Base-by-base conservation (phyloP, 2,888 invertebrate genomes). In the Eubasilissa splendida region DNA sequence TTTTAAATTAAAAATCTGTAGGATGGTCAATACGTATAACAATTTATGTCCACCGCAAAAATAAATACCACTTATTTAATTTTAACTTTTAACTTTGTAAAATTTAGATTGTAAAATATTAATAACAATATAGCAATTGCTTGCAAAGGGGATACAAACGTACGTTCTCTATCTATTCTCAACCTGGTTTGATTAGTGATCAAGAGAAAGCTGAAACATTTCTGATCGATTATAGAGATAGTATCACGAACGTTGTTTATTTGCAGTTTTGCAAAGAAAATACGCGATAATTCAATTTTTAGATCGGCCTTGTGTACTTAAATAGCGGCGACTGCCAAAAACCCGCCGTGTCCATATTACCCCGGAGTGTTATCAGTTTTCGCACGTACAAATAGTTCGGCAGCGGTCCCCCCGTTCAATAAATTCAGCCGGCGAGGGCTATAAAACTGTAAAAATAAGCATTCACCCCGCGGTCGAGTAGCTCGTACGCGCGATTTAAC, bases 361-460 rank as follows among this genome's bases (percentile, higher is more conserved):
- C 22, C 42, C 66, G 70, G 58, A 70, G 52, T 73, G 78, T 83
- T 83, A 77, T 80, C 78, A 83, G 81, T 82, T 83, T 79, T 60
- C 79, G 70, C 80, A 83, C 82, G 83, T 83, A 80, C 77, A 65
- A 77, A 82, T 83, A 82, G 83, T 83, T 82, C 71, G 53, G 68
- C 52, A 70, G 54, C 22, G 65, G 50, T 22, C 53, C 11, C 74
- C 63, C 54, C 65, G 79, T 77, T 60, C 82, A 82, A 82, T 82
- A 82, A 82, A 82, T 82, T 80, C 77, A 65, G 73, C 12, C 59
- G 65, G 76, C 56, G 58, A 42, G 12, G 31, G 70, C 81, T 65
- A 81, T 78, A 81, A 83, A 83, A 82, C 78, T 81, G 80, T 82
- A 83, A 83, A 83, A 83, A 83, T 83, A 82, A 82, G 83, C 82